Evolutionary conservation across 2,888 invertebrate species (phyloP).

Genomic region (Andrena bicolor): DNA sequence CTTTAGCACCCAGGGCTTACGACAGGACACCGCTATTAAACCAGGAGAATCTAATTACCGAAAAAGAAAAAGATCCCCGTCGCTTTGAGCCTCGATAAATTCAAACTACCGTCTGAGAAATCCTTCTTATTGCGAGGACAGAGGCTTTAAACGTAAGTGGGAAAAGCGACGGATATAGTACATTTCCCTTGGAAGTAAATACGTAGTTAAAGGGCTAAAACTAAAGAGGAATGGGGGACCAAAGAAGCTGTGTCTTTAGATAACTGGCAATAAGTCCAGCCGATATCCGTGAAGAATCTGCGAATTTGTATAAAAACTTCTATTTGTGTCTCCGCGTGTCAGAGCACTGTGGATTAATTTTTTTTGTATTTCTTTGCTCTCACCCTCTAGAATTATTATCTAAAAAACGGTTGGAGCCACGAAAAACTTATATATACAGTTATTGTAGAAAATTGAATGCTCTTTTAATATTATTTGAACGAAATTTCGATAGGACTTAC

Average conservation of each 20-base stretch:
- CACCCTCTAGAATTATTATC: too few relatives aligned
- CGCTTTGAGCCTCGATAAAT: constrained; percentile 25
- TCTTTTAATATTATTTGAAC: too few relatives aligned
- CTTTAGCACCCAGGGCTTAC: constrained; percentile 8
- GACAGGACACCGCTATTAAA: constrained; percentile 16
- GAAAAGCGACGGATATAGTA: constrained; percentile 4
- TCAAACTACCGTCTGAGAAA: not conserved
- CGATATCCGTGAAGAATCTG: not conserved
- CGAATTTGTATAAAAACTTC: not conserved
- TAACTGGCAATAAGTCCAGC: not conserved
- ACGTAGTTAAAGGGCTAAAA: not conserved
- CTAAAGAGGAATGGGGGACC: not conserved
- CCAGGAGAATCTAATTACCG: constrained; percentile 23
- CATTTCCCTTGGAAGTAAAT: not conserved
- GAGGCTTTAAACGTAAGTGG: constrained; percentile 14
- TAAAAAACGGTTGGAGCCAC: too few relatives aligned
- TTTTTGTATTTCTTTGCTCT: not conserved
- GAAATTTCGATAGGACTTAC: too few relatives aligned
- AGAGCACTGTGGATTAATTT: not conserved
- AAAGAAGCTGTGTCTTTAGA: not conserved
- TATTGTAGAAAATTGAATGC: too few relatives aligned
- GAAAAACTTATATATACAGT: too few relatives aligned
- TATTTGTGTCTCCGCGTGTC: not conserved
- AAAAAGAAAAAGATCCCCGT: constrained; percentile 2
- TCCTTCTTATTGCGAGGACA: constrained; percentile 16